Evolutionary conservation across 2,113 vertebrate genomes (phyloP).

Genomic region (Hystrix cristata): DNA sequence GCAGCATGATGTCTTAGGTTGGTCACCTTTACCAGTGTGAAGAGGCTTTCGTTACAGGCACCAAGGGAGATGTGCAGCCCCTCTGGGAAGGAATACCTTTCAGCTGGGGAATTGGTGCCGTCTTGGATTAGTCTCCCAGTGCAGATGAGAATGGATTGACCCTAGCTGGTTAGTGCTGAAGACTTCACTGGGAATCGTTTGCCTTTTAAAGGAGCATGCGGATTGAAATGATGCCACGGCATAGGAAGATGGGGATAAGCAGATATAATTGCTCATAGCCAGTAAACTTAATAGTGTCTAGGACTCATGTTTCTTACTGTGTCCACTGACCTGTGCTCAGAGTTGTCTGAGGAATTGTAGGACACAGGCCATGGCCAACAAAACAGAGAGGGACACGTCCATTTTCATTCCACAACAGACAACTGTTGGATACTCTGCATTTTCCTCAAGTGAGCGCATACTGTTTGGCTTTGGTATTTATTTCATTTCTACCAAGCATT

Average conservation of each 20-base stretch:
- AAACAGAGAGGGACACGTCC: background rate
- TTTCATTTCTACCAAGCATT: conserved; percentile 72
- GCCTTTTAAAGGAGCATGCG: conserved; percentile 69
- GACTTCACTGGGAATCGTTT: conserved; percentile 72
- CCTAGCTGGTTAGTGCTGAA: conserved; percentile 49
- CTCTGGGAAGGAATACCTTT: background rate
- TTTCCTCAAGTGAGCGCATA: conserved; percentile 78
- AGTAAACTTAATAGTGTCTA: conserved; percentile 64
- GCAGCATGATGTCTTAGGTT: background rate
- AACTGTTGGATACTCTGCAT: conserved; percentile 54
- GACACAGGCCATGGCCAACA: background rate
- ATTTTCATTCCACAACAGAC: conserved; percentile 49
- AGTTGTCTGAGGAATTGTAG: background rate
- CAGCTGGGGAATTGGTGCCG: background rate
- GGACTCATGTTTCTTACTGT: conserved; percentile 58
- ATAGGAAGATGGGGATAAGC: conserved; percentile 61
- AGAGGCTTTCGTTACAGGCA: background rate
- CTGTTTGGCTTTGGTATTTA: conserved; percentile 54
- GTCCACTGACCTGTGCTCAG: conserved; percentile 60
- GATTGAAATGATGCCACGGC: conserved; percentile 58
- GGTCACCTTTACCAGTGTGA: conserved; percentile 14
- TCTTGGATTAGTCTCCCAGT: conserved; percentile 20
- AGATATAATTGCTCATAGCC: conserved; percentile 49
- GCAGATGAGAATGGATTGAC: conserved; percentile 25
- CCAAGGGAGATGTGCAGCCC: background rate